Evolutionary conservation across 2,797 vertebrate genomes (phyloP).

Genomic region (Cynopterus sphinx): DNA sequence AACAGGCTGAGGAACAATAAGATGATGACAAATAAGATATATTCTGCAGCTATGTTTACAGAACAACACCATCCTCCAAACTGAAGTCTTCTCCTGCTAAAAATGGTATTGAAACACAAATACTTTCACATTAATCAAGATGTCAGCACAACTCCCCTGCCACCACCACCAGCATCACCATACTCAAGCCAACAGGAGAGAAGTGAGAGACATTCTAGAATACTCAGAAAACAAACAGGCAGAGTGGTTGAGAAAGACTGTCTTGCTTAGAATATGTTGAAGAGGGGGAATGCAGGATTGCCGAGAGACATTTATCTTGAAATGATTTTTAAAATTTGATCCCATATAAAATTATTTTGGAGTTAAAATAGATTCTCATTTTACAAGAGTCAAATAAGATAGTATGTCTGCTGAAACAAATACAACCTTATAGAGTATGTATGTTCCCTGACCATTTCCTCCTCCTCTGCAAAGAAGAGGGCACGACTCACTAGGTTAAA

Average conservation of each 20-base stretch:
- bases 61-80: conserved; percentile 72
- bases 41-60: conserved; percentile 76
- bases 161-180: too few relatives aligned
- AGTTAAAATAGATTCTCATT: neutral
- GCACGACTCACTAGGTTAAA: neutral
- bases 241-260: neutral
- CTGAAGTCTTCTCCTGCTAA: conserved; percentile 64
- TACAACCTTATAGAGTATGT: neutral
- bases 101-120: conserved; percentile 71
- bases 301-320: conserved; percentile 7
- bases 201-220: conserved; percentile 56
- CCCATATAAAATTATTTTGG: conserved; percentile 46
- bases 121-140: conserved; percentile 66
- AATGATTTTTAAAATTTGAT: conserved; percentile 42
- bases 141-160: conserved; percentile 59
- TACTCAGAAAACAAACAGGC: neutral
- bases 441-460: neutral
- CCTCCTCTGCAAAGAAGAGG: neutral
- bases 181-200: conserved; percentile 58
- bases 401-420: neutral
- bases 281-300: conserved; percentile 41
- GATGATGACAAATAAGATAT: conserved; percentile 73
- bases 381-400: neutral
- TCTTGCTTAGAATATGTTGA: neutral
- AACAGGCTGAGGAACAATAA: conserved; percentile 60